Evolutionary conservation across 1,140 invertebrate species (phyloP), one percentile per base, ranked within the genome.

Genomic region (Neodiprion fabricii): DNA sequence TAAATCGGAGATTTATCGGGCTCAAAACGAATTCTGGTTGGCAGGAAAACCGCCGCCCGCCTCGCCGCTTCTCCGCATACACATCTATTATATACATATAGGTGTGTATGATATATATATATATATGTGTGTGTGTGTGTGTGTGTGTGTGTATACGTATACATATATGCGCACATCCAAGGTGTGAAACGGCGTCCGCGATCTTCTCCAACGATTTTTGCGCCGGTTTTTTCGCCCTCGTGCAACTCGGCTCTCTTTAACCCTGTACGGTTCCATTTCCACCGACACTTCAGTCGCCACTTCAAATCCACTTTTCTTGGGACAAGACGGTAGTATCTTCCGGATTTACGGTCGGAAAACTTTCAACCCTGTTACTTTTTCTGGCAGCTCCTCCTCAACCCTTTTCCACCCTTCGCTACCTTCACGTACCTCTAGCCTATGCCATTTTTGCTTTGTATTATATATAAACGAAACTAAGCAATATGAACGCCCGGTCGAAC

Each of bases 1-100:
- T 79, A 81, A 81, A 80, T 79, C 75, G 67, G 49, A 47, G 73
- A 81, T 81, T 80, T 81, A 81, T 80, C 74, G 77, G 67, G 75
- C 79, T 81, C 73, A 73, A 80, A 78, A 78, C 75, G 78, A 79
- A 75, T 70, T 67, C 75, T 68, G 71, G 17, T 23, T 71, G 78
- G 73, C 74, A 49, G 78, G 77, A 75, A 77, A 80, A 79, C 77
- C 80, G 78, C 71, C 78, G 72, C 17, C 70, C 5, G 28, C 21
- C 10, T 7, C 48, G 21, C 61, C 81, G 79, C 12, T 65, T 65
- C 12, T 17, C 7, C 12, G 4, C 61, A 65, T 14, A 61, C 53
- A n/a, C 10, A 11, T 61, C n/a, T n/a, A 61, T 61, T n/a, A n/a
- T 61, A n/a, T 11, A 65, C 61, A 14, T 65, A 65, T 17, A 65